These are phyloP conservation scores for Drosophila multiciliata DNA, from an alignment of 2,888 invertebrate species.

Conservation along the genomic window DNA sequence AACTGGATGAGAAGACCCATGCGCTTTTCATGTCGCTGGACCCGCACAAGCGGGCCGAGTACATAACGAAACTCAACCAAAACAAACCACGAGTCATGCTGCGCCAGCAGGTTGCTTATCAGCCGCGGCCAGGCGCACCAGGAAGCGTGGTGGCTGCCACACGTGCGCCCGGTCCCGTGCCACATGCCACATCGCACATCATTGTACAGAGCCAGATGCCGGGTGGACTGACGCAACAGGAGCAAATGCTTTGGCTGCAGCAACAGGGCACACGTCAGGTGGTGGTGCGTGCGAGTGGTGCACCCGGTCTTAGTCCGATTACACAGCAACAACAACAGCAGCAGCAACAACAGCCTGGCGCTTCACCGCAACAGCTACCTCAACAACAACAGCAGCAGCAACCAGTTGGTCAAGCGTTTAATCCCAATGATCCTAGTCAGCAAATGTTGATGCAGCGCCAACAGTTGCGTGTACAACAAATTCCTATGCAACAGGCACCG, in stretches of 20 bases:
- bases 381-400: conserved; percentile 58
- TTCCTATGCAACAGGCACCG: conserved; percentile 77
- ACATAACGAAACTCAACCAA: conserved; percentile 92
- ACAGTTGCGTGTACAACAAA: conserved; percentile 83
- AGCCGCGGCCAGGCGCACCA: conserved; percentile 83
- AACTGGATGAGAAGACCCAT: conserved; percentile 93
- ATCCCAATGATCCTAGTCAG: conserved; percentile 83
- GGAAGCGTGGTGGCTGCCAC: conserved; percentile 85
- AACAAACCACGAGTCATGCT: conserved; percentile 87
- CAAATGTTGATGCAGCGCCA: conserved; percentile 83
- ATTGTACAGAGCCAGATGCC: conserved; percentile 90
- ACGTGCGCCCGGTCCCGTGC: conserved; percentile 85
- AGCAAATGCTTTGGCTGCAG: conserved; percentile 89
- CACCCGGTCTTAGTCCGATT: conserved; percentile 84
- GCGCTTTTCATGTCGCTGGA: conserved; percentile 93
- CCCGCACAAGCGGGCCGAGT: conserved; percentile 91
- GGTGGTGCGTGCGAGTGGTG: conserved; percentile 85
- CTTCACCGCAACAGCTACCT: conserved; percentile 52
- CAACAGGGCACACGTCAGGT: conserved; percentile 88
- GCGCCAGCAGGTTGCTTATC: conserved; percentile 86
- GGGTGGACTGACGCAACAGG: conserved; percentile 88
- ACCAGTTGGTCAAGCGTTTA: conserved; percentile 68
- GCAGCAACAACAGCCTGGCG: conserved; percentile 57
- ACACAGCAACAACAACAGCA: conserved; percentile 75
- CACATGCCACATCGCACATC: conserved; percentile 86